Evolutionary conservation across 2,888 invertebrate species (phyloP), one percentile per base, ranked within the genome.

Genomic region (Pristionchus maxplancki): DNA sequence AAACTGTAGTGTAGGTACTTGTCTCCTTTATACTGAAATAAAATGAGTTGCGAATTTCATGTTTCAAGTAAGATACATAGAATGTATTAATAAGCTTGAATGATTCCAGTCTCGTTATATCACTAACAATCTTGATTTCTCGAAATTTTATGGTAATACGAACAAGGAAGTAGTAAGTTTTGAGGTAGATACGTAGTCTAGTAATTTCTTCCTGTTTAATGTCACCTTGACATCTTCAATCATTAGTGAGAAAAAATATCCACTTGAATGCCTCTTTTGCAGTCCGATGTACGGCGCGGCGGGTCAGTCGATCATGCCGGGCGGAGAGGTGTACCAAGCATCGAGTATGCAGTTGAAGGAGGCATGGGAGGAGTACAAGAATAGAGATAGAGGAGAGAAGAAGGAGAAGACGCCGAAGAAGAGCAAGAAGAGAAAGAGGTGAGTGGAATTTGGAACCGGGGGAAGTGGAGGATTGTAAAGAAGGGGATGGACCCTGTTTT

Each of bases 311-410:
- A n/a, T 87, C 0, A 6, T 71, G 13, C 48, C 86, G 6, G 86
- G 86, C 1, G 50, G 31, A 34, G 86, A 50, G 13, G 86, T 87
- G 86, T 87, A 87, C 40, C 86, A 87, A 24, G 86, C 86, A 37
- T 48, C 86, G 86, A 34, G 34, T 34, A 50, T 50, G 31, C 71
- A 71, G 34, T n/a, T 71, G 86, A 37, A 48, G 78, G 88, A 89
- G 20, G 78, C 64, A n/a, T 89, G 89, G 89, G 67, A 89, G 20
- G 85, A 82, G 53, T 89, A 88, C 58, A 50, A 88, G 85, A 62
- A 62, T 40, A 64, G 83, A 67, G 84, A 88, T 44, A 88, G 84
- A 44, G 40, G 31, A 50, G 78, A 62, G 64, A 53, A 58, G 58
- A 53, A 81, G 40, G 78, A 71, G 83, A 34, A 34, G 64, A 50